A percentile compares a stretch with the other conserved stretches of the same genome.
Evolutionary conservation across 2,113 vertebrate species (phyloP).

Genomic region (Bombycilla garrulus): DNA sequence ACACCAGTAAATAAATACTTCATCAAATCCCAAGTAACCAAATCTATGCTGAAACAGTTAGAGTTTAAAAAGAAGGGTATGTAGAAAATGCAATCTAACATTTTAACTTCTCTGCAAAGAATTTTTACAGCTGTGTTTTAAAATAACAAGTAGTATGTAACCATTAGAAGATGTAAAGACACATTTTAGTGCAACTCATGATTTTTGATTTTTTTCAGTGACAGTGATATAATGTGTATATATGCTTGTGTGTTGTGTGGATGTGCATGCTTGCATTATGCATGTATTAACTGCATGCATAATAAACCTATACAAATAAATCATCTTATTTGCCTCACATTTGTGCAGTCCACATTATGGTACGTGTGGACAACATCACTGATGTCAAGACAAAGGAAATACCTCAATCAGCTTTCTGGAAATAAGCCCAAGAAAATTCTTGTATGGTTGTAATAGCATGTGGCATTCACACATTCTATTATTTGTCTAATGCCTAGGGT

Average conservation of each 20-base stretch:
- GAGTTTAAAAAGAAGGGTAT: background rate
- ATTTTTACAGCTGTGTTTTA: background rate
- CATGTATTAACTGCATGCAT: slow-evolving; percentile 32
- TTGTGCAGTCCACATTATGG: background rate
- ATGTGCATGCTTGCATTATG: slow-evolving; percentile 13
- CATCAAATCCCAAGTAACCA: background rate
- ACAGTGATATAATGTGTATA: background rate
- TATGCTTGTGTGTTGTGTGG: background rate
- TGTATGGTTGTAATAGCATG: background rate
- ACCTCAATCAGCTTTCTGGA: background rate
- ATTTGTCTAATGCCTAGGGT: slow-evolving; percentile 8
- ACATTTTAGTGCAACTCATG: background rate
- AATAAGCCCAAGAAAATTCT: background rate
- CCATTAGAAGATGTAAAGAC: background rate
- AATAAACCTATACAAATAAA: slow-evolving; percentile 29
- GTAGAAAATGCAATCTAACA: background rate
- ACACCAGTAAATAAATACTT: background rate
- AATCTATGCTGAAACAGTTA: background rate
- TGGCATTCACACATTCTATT: slow-evolving; percentile 23
- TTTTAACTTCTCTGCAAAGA: slow-evolving; percentile 3
- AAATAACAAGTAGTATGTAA: background rate
- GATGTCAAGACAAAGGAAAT: slow-evolving; percentile 26
- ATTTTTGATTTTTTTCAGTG: background rate
- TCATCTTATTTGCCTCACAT: background rate
- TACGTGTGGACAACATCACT: background rate